Base-by-base conservation (phyloP, 2,113 vertebrate species). In the Vulpes lagopus region DNA sequence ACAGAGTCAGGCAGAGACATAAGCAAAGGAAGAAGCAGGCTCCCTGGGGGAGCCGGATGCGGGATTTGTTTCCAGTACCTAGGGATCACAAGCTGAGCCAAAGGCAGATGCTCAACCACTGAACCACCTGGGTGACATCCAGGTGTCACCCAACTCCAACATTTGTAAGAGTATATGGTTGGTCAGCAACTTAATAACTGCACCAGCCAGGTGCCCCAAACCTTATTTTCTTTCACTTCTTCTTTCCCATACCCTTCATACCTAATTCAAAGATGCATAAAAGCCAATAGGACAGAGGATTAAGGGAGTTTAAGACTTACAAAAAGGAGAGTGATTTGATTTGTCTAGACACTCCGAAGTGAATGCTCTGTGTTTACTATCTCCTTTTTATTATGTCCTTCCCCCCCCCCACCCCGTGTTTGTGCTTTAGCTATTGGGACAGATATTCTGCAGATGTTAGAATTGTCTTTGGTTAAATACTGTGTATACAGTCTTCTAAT, bases 391-490 rank as follows among this genome's bases (percentile, higher is more conserved):
- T 62, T 30, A 25, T 25, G 55, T n/a, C 62, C 38, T 55, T 60
- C 32, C 25, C 73, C 27, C 74, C 35, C 35, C 35, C 35, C 35
- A n/a, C 14, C 16, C 43, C 83, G 12, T 64, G 62, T 93, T 69
- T 94, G 23, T 83, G 23, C 43, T 79, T 91, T 65, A 32, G n/a
- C 73, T 87, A 20, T n/a, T 97, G 90, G 30, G 49, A 49, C 60
- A 95, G 51, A 49, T 22, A 78, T 55, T 65, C 23, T 53, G 51
- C 8, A 87, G 17, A 64, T 49, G 81, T 55, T 65, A 76, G 62
- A 43, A 30, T 4, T 83, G 20, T 55, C 49, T 91, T 83, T 60
- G 5, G 15, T 11, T 96, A 91, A 73, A 71, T 60, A 65, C 53
- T 79, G 8, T 11, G 53, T 27, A 67, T 15, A 84, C 59, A 23